These are phyloP conservation scores for Luffia ferchaultella DNA, from an alignment of 2,888 invertebrate genomes.

Conservation along the genomic window DNA sequence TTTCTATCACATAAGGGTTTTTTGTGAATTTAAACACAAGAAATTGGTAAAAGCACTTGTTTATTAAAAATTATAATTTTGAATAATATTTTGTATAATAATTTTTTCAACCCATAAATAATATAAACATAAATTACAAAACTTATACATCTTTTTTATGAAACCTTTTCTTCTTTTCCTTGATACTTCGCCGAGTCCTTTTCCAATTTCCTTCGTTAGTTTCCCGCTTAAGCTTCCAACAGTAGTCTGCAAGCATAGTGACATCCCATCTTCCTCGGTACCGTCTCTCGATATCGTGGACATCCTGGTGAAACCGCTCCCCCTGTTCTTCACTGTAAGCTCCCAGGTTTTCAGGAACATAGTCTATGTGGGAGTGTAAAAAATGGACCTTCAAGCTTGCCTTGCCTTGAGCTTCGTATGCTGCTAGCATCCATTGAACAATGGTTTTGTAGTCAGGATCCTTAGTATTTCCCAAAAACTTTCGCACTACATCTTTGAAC, in stretches of 20 bases:
- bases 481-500: background rate
- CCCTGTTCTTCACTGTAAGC: slow-evolving; percentile 4
- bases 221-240: slow-evolving; percentile 2
- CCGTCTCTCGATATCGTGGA: background rate
- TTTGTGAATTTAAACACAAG: background rate
- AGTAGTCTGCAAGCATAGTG: slow-evolving; percentile 4
- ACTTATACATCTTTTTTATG: background rate
- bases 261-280: slow-evolving; percentile 4
- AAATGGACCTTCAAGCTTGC: slow-evolving; percentile 9
- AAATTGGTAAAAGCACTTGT: background rate
- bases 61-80: too few species aligned
- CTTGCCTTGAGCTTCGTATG: background rate
- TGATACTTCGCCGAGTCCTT: slow-evolving; percentile 2
- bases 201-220: slow-evolving; percentile 1
- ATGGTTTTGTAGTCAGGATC: background rate
- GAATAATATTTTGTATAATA: background rate
- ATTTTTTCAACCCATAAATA: background rate
- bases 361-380: slow-evolving; percentile 7
- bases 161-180: slow-evolving; percentile 4
- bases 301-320: background rate
- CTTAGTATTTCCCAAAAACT: slow-evolving; percentile 1
- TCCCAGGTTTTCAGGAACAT: slow-evolving; percentile 7
- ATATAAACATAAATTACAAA: background rate
- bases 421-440: background rate
- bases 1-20: background rate